These are phyloP conservation scores for Notolepis coatsorum DNA, from an alignment of 2,797 vertebrate species.

Conservation along the genomic window DNA sequence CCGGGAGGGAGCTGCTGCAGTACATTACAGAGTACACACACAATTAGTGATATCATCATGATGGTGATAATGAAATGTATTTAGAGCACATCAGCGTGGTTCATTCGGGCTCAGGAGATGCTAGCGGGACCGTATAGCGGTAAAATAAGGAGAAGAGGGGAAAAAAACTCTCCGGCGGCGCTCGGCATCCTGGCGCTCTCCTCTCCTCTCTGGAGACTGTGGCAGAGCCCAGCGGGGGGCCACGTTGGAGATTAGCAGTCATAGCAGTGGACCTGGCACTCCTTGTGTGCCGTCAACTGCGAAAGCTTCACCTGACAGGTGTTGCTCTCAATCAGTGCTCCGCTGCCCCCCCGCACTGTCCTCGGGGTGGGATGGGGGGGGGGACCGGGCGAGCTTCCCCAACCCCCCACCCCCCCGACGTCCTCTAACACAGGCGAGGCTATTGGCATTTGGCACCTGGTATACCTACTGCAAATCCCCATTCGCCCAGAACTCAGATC, in stretches of 20 bases:
- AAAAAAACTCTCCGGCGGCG: constrained; percentile 50
- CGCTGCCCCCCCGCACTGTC: constrained; percentile 48
- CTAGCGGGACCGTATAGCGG: constrained; percentile 57
- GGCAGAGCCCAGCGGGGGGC: constrained; percentile 63
- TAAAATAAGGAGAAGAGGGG: constrained; percentile 25
- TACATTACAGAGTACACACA: constrained; percentile 81
- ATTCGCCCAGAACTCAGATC: constrained; percentile 64
- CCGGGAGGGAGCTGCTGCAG: constrained; percentile 78
- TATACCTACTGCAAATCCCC: constrained; percentile 49
- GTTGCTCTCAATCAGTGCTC: constrained; percentile 79
- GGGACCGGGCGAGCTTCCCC: constrained; percentile 33
- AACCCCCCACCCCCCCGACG: constrained; percentile 36
- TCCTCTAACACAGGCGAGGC: constrained; percentile 36
- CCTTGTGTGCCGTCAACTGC: constrained; percentile 76
- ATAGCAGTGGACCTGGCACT: constrained; percentile 71
- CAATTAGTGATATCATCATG: constrained; percentile 85
- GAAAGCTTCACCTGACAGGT: constrained; percentile 83
- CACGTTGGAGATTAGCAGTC: constrained; percentile 78
- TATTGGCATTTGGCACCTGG: constrained; percentile 25
- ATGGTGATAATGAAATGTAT: constrained; percentile 88
- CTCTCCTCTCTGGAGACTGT: constrained; percentile 66
- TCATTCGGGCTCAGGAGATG: constrained; percentile 59
- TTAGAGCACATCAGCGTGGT: constrained; percentile 79
- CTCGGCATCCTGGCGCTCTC: constrained; percentile 48
- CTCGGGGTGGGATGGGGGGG: constrained; percentile 31